Percentiles rank a stretch among this genome's conserved stretches.
These are phyloP conservation scores for Macrobrachium rosenbergii DNA, from an alignment of 1,140 invertebrate genomes.

Conservation along the genomic window DNA sequence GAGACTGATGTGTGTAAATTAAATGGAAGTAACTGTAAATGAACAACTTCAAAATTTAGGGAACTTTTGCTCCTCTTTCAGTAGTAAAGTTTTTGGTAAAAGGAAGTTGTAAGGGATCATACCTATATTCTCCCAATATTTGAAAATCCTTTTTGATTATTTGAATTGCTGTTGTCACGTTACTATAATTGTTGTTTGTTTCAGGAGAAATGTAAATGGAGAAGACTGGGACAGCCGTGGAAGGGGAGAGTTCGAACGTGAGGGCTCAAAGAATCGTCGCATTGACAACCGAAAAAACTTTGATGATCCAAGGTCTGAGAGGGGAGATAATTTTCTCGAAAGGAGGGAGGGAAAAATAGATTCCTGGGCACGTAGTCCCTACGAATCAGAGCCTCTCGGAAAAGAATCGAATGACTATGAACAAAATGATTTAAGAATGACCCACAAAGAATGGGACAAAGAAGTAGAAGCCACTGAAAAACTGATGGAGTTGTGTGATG, in stretches of 20 bases:
- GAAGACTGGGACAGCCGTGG: constrained; percentile 48
- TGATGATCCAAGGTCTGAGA: constrained; percentile 36
- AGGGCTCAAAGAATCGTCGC: constrained; percentile 33
- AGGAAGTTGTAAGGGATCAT: no score
- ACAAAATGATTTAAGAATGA: constrained; percentile 42
- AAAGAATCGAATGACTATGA: constrained; percentile 23
- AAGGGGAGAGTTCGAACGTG: constrained; percentile 50
- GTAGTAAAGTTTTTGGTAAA: no score
- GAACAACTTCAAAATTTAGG: no score
- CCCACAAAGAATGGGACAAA: constrained; percentile 62
- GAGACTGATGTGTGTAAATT: no score
- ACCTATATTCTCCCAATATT: no score
- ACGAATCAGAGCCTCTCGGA: constrained; percentile 28
- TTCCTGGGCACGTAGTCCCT: constrained; percentile 28
- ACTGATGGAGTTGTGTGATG: constrained; percentile 43
- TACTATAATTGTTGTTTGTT: neutral
- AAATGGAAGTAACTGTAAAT: no score
- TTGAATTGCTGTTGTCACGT: no score
- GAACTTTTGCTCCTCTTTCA: no score
- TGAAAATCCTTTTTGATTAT: no score
- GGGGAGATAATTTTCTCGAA: constrained; percentile 25
- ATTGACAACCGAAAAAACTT: constrained; percentile 39
- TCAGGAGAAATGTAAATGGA: constrained; percentile 55
- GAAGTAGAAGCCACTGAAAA: constrained; percentile 57
- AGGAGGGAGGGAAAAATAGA: constrained; percentile 41